These are phyloP conservation scores for Sarcophaga peregrina DNA, from an alignment of 1,140 invertebrate genomes.

Conservation along the genomic window DNA sequence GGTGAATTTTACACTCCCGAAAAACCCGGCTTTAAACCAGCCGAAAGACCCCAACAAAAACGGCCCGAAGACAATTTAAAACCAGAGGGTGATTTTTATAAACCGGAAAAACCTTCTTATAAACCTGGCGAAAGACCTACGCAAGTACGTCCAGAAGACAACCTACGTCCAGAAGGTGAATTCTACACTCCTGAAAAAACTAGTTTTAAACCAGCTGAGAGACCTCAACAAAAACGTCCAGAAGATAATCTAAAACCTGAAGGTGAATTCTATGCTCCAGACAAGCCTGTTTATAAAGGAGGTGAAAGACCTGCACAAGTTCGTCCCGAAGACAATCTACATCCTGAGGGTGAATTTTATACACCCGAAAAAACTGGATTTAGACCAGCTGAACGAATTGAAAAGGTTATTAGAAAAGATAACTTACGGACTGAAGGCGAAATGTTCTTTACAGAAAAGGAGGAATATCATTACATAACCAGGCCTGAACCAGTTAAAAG, in stretches of 20 bases:
- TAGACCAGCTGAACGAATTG: conserved; percentile 68
- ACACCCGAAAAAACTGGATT: conserved; percentile 65
- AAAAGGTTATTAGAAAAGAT: conserved; percentile 70
- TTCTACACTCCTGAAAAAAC: conserved; percentile 69
- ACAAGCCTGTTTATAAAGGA: conserved; percentile 59
- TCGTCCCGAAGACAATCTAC: conserved; percentile 68
- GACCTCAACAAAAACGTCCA: conserved; percentile 67
- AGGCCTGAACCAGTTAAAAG: conserved; percentile 59
- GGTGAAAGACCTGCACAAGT: conserved; percentile 55
- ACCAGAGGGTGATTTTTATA: conserved; percentile 71
- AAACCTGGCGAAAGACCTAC: conserved; percentile 67
- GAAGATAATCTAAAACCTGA: conserved; percentile 71
- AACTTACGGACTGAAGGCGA: conserved; percentile 74
- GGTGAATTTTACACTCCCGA: conserved; percentile 73
- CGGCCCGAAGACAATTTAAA: conserved; percentile 72
- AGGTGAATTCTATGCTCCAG: conserved; percentile 68
- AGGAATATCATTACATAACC: conserved; percentile 65
- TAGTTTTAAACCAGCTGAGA: conserved; percentile 68
- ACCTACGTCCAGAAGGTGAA: conserved; percentile 69
- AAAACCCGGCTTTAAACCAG: conserved; percentile 67
- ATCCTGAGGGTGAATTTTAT: conserved; percentile 71
- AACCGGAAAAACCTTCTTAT: conserved; percentile 66
- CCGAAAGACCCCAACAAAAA: conserved; percentile 69
- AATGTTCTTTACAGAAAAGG: conserved; percentile 68
- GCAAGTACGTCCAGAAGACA: conserved; percentile 66